These are phyloP conservation scores for Meles meles DNA, from an alignment of 2,113 vertebrate species.

Conservation along the genomic window DNA sequence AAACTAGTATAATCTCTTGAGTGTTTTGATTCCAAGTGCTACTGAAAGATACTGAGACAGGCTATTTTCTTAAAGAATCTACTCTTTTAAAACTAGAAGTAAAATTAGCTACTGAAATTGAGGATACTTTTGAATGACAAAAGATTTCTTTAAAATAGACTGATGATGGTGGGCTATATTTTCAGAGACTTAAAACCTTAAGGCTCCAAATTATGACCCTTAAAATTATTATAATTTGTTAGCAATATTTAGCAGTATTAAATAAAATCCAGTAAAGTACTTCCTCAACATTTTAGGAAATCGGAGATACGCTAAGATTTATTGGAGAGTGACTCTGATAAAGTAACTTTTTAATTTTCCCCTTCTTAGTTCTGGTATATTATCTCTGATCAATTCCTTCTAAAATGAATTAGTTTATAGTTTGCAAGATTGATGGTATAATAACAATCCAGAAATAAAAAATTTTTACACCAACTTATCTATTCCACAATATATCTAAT, in stretches of 20 bases:
- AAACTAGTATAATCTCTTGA: not conserved
- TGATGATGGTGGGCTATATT: not conserved
- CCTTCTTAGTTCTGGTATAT: not conserved
- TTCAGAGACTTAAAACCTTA: constrained; percentile 39
- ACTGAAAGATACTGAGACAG: not conserved
- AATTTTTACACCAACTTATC: not conserved
- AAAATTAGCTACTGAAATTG: not conserved
- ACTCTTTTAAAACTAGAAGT: not conserved
- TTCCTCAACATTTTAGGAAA: not conserved
- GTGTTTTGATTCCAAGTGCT: not conserved
- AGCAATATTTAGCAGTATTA: not conserved
- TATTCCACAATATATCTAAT: not conserved
- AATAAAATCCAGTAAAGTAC: constrained; percentile 35
- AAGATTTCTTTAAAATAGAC: not conserved
- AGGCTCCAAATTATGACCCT: not conserved
- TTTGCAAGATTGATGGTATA: not conserved
- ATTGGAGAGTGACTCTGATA: not conserved
- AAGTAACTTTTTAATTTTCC: not conserved
- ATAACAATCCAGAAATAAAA: not conserved
- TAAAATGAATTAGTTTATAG: constrained; percentile 36
- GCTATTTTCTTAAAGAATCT: not conserved
- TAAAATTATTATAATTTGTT: constrained; percentile 23
- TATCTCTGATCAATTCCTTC: not conserved
- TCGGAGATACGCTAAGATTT: not conserved
- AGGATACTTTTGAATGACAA: constrained; percentile 1